phyloP scores from a whole-genome alignment of 2,113 vertebrate genomes.

The Eudyptes chrysolophus region DNA sequence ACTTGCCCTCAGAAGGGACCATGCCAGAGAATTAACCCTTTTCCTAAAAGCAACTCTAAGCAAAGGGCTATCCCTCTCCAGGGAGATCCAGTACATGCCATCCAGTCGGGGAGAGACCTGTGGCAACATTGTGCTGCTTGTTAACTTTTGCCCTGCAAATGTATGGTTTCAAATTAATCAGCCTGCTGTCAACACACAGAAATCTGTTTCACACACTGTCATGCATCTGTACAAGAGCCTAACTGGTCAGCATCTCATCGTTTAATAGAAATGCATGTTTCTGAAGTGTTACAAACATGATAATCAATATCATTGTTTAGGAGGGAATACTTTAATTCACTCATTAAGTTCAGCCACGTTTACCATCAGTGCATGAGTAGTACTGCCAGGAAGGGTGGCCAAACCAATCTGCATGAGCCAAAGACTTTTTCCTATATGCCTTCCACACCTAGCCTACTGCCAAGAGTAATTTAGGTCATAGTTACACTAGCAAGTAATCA shows the following conservation, averaged over 20 bases:
- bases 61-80: not conserved
- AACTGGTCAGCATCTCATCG: not conserved
- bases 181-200: not conserved
- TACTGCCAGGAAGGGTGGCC: not conserved
- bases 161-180: not conserved
- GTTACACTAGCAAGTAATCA: not conserved
- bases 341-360: not conserved
- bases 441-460: not conserved
- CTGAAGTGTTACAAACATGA: not conserved
- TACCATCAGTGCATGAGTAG: not conserved
- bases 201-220: not conserved
- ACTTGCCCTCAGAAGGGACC: not conserved
- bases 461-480: not conserved
- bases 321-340: not conserved
- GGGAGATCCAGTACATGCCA: not conserved
- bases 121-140: fast-evolving
- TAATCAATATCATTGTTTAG: not conserved
- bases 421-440: not conserved
- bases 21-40: not conserved
- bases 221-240: not conserved
- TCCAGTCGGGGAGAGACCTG: not conserved
- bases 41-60: not conserved
- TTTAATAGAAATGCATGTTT: not conserved
- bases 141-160: not conserved
- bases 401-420: not conserved